A percentile compares a stretch with the other conserved stretches of the same genome.
Conservation (phyloP, 2,797 vertebrate genomes). For the Xerus rutilus region DNA sequence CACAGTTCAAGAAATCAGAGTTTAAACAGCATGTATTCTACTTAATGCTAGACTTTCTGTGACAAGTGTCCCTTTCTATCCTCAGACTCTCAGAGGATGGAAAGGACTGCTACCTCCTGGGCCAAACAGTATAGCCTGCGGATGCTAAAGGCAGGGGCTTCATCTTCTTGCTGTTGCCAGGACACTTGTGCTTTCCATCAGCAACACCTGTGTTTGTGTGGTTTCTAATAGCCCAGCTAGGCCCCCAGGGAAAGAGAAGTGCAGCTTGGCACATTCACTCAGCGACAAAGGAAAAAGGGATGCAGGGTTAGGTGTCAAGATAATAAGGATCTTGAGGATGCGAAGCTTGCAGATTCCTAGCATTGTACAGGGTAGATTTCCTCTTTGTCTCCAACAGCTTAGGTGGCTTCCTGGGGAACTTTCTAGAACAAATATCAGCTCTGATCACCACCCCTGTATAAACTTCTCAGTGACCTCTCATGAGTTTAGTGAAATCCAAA, state of each 20-base stretch:
- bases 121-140: background rate
- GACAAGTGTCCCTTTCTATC: background rate
- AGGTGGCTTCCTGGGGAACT: background rate
- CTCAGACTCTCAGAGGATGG: background rate
- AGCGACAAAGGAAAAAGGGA: background rate
- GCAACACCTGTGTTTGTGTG: background rate
- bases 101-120: background rate
- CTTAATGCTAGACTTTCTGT: background rate
- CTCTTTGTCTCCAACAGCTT: background rate
- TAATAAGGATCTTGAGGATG: background rate
- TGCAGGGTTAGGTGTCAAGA: too few relatives aligned
- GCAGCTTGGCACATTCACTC: background rate
- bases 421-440: background rate
- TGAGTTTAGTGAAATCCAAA: background rate
- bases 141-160: background rate
- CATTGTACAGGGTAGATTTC: background rate
- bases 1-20: constrained; percentile 21
- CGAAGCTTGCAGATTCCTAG: background rate
- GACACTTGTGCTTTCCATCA: background rate
- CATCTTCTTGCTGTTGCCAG: background rate
- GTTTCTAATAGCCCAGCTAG: background rate
- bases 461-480: background rate
- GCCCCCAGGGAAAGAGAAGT: background rate
- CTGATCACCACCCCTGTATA: background rate
- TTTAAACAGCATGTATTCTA: background rate